These are phyloP conservation scores for Corella eumyota DNA, from an alignment of 23 tunicate genomes.

Conservation along the genomic window DNA sequence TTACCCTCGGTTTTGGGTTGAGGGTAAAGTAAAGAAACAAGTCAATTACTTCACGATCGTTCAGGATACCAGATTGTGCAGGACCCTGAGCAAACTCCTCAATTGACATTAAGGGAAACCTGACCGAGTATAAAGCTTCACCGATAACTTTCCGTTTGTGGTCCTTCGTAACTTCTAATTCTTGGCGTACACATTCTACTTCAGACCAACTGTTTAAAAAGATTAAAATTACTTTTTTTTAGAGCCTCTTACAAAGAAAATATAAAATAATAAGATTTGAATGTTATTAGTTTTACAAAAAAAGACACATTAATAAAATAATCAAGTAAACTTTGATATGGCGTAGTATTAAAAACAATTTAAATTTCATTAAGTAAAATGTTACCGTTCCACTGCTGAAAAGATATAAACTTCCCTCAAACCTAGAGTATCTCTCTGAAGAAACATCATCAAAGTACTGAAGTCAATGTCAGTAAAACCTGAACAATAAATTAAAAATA, in stretches of 20 bases:
- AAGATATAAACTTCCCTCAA: constrained; percentile 54
- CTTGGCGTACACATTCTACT: constrained; percentile 80
- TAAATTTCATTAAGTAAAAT: too few species aligned
- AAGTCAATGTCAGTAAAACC: constrained; percentile 90
- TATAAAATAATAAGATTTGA: neutral
- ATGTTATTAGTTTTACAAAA: neutral
- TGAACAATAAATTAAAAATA: constrained; percentile 3
- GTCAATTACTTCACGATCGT: constrained; percentile 83
- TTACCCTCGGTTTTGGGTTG: constrained; percentile 84
- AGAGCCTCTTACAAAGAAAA: too few species aligned
- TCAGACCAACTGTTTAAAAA: constrained; percentile 69
- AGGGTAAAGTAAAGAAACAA: constrained; percentile 76
- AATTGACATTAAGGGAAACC: constrained; percentile 88
- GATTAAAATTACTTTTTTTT: neutral
- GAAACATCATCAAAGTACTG: constrained; percentile 57
- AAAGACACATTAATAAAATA: too few species aligned
- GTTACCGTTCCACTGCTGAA: constrained; percentile 62
- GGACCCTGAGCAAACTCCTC: constrained; percentile 98
- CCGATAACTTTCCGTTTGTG: constrained; percentile 80
- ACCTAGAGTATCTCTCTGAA: constrained; percentile 89
- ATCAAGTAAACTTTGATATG: too few species aligned
- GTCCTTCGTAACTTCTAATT: constrained; percentile 39
- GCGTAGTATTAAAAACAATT: too few species aligned
- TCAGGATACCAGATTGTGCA: constrained; percentile 89
- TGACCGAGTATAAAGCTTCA: constrained; percentile 39